Evolutionary conservation across 1,140 invertebrate species (phyloP), one percentile per base, ranked within the genome.

Genomic region (Drosophila pachea): DNA sequence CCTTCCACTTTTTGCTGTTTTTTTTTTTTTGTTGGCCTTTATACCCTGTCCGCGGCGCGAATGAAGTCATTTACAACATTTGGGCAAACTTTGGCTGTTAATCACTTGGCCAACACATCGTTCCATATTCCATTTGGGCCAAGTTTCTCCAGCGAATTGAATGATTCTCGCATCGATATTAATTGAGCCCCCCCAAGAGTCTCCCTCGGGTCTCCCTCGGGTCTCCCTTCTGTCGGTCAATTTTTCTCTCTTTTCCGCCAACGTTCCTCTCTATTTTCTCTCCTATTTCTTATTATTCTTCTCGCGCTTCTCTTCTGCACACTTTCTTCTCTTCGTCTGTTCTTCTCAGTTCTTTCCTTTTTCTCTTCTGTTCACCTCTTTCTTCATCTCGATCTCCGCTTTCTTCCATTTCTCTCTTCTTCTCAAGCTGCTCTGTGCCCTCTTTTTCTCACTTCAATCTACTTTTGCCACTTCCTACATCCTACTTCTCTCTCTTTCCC

Each of bases 21-120:
- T 43, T 2, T 66, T 70, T 78, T 77, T 74, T 59, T 64, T 78
- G 67, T 77, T 61, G 58, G 50, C 45, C 69, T 58, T 12, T 50
- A 54, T 68, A 68, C 47, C 33, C 29, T 35, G 43, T 14, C 14
- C 40, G 9, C 35, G 38, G n/a, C 12, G 31, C 49, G n/a, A 42
- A n/a, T 53, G 14, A 11, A 43, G 48, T 52, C 32, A 48, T 35
- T 47, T 45, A 11, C 40, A 43, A 54, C 60, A 22, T 22, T 22
- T 54, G 58, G 8, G 38, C 43, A 8, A 64, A 56, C 11, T 55
- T 64, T 55, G 9, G 8, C 7, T 29, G 42, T 64, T 48, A 56
- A 64, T 64, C 62, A 40, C 52, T 48, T 7, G 35, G 12, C n/a
- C 22, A 31, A 64, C 56, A 8, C 48, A 48, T 12, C 40, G 0